These are phyloP conservation scores for Sarcophaga variegata DNA, from an alignment of 2,888 invertebrate species.

Conservation along the genomic window DNA sequence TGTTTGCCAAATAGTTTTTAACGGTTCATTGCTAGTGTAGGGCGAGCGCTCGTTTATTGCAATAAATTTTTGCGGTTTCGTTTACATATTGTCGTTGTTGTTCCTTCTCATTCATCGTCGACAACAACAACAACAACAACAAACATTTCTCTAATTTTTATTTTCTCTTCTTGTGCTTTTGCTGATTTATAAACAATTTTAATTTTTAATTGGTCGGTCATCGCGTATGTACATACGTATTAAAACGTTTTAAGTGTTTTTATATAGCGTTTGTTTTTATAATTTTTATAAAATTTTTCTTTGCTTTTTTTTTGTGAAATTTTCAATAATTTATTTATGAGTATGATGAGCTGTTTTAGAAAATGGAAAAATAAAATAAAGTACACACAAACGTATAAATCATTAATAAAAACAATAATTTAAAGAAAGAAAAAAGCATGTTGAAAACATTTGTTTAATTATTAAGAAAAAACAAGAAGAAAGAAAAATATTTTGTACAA, in stretches of 20 bases:
- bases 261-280: constrained; percentile 12
- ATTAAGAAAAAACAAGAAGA: constrained; percentile 2
- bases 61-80: constrained; percentile 32
- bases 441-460: constrained; percentile 44
- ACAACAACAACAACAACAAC: too few species aligned
- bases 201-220: background rate
- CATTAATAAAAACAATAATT: constrained; percentile 27
- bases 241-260: background rate
- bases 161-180: background rate
- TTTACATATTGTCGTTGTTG: background rate
- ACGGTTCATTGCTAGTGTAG: background rate
- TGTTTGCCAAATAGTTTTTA: constrained; percentile 25
- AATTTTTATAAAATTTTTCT: constrained; percentile 49
- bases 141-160: background rate
- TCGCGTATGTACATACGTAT: background rate
- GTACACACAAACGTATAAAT: constrained; percentile 22
- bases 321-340: constrained; percentile 48
- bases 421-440: constrained; percentile 21
- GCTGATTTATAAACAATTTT: background rate
- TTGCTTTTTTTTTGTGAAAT: constrained; percentile 8
- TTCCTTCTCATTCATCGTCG: background rate
- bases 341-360: background rate
- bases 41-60: background rate
- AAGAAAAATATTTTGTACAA: constrained; percentile 26
- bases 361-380: constrained; percentile 20